Percentiles rank a stretch among this genome's conserved stretches.
These are phyloP conservation scores for Halcyon malimbica DNA, from an alignment of 2,113 vertebrate species.

Conservation along the genomic window DNA sequence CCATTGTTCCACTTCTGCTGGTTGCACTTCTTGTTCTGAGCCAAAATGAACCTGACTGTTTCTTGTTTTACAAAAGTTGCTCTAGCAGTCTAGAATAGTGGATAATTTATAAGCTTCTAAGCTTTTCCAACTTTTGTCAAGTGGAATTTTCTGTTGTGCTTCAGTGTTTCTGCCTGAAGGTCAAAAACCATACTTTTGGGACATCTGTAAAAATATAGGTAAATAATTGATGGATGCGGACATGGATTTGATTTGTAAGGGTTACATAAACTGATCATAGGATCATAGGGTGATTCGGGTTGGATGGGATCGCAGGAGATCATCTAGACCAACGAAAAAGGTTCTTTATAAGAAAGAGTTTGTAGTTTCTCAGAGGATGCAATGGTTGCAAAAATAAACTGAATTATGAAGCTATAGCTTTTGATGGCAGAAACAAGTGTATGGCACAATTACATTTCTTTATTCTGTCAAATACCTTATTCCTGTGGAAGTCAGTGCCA, in stretches of 20 bases:
- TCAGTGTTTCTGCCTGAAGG: neutral
- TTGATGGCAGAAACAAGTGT: neutral
- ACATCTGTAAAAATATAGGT: slow-evolving; percentile 8
- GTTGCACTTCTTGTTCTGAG: neutral
- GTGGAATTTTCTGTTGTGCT: slow-evolving; percentile 8
- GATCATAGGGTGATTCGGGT: neutral
- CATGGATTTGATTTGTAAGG: slow-evolving; percentile 30
- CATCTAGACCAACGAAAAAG: neutral
- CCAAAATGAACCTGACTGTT: neutral
- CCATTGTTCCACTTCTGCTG: neutral
- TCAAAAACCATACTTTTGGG: slow-evolving; percentile 19
- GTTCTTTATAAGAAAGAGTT: neutral
- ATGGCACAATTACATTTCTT: neutral
- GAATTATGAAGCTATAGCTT: neutral
- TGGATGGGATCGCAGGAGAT: neutral
- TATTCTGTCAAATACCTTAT: neutral
- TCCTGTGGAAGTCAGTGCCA: neutral
- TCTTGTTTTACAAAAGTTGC: neutral
- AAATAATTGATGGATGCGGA: slow-evolving; percentile 36
- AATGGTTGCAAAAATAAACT: neutral
- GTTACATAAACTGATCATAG: neutral
- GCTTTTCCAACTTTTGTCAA: neutral
- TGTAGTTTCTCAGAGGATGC: neutral
- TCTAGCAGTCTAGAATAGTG: neutral
- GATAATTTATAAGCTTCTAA: neutral